A percentile compares a stretch with the other conserved stretches of the same genome.
phyloP scores from a whole-genome alignment of 2,888 invertebrate species.

The Drosophila mayaguana region DNA sequence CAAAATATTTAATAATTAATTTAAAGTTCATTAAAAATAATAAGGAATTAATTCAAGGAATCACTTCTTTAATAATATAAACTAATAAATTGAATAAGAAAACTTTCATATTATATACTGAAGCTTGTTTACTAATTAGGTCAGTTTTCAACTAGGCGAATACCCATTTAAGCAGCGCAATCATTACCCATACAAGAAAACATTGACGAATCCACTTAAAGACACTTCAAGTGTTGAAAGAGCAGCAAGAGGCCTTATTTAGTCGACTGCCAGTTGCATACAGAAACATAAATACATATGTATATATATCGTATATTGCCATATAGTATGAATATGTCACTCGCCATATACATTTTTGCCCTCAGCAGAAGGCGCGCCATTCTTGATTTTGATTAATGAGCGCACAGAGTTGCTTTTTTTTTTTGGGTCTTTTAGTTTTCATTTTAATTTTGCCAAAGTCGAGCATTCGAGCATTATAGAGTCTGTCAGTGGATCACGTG shows the following conservation, averaged over 20 bases:
- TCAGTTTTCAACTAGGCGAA: constrained; percentile 11
- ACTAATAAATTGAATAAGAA: background rate
- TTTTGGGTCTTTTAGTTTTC: constrained; percentile 42
- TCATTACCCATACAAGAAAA: constrained; percentile 6
- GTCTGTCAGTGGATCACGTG: constrained; percentile 77
- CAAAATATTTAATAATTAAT: no score
- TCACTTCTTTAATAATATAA: background rate
- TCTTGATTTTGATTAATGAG: constrained; percentile 82
- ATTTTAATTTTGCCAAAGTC: constrained; percentile 43
- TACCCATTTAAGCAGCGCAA: constrained; percentile 6
- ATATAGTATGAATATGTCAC: constrained; percentile 68
- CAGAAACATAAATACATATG: constrained; percentile 19
- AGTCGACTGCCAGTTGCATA: constrained; percentile 48
- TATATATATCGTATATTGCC: constrained; percentile 17
- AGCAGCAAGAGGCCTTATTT: constrained; percentile 51
- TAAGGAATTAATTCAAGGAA: background rate
- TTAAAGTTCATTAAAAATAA: background rate
- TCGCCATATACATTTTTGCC: constrained; percentile 60
- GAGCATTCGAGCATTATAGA: constrained; percentile 62
- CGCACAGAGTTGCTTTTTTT: constrained; percentile 37
- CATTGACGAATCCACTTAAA: constrained; percentile 44
- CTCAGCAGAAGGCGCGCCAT: constrained; percentile 72
- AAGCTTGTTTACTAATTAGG: constrained; percentile 12
- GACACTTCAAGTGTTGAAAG: constrained; percentile 69
- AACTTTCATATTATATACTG: background rate